Evolutionary conservation across 1,140 invertebrate genomes (phyloP).

Genomic region (Drosophila melanica): DNA sequence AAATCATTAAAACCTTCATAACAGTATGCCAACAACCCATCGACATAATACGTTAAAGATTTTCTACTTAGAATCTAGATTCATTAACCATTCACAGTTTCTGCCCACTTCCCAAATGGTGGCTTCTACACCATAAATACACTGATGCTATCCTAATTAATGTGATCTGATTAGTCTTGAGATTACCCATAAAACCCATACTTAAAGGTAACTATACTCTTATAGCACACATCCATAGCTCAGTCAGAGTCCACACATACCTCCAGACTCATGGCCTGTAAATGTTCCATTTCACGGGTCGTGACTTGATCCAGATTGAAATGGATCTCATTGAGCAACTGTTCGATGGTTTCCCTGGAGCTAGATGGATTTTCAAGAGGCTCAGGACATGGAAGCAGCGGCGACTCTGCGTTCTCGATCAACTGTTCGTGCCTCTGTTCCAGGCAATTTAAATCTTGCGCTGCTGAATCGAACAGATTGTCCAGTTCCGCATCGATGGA

Average conservation of each 20-base stretch:
- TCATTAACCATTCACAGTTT: too few species aligned
- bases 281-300: conserved; percentile 70
- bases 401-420: conserved; percentile 3
- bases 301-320: conserved; percentile 66
- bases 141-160: too few species aligned
- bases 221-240: too few species aligned
- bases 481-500: conserved; percentile 30
- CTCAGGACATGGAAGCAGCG: neutral
- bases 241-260: conserved; percentile 41
- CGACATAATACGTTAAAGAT: too few species aligned
- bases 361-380: neutral
- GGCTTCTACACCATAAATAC: too few species aligned
- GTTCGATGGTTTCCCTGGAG: conserved; percentile 43
- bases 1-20: too few species aligned
- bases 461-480: conserved; percentile 46
- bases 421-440: conserved; percentile 50
- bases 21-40: too few species aligned
- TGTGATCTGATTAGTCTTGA: neutral
- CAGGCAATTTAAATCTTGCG: conserved; percentile 45
- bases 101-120: neutral
- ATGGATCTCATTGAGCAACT: conserved; percentile 59
- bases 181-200: neutral
- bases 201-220: too few species aligned
- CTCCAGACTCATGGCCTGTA: conserved; percentile 72
- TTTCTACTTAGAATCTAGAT: neutral